Base-by-base conservation (phyloP, 2,797 vertebrate genomes). In the Clarias fuscus region DNA sequence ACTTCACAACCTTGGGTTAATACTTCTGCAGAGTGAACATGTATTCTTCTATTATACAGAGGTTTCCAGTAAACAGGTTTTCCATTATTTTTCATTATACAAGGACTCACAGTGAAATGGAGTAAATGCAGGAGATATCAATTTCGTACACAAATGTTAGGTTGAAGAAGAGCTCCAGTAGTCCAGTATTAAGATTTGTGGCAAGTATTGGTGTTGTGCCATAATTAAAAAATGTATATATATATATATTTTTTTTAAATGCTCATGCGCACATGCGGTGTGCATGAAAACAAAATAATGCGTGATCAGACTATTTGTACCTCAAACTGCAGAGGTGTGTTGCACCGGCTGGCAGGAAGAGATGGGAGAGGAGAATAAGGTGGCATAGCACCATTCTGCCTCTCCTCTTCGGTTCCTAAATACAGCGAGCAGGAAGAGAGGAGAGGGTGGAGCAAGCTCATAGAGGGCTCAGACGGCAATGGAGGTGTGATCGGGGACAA, bases 241-340 rank as follows among this genome's bases (percentile, higher is more conserved):
- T 33, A 33, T 33, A 33, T n/a, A n/a, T n/a, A n/a, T n/a, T n/a
- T n/a, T 33, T 33, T 33, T 33, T 48, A 30, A 7, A 24, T 53
- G 17, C 18, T n/a, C 13, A n/a, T 75, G 53, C 27, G 1, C 24
- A n/a, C 27, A n/a, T 20, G 30, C 20, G 53, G 53, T 30, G 18
- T 79, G 20, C 30, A 48, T 37, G 53, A 59, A 81, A 81, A 48
- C 7, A 27, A 30, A 43, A 3, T 71, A 71, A 77, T 22, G 30
- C 17, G 30, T 11, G 7, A 65, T n/a, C 27, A 64, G 40, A 15
- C 2, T 33, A 61, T 56, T 43, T n/a, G 86, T 71, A 99, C 98
- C 96, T 99, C 98, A 90, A 99, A 99, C 89, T 99, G 97, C 93
- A 99, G 95, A 62, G 98, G 98, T 84, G 98, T 99, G 96, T 98